Evolutionary conservation across 1,140 invertebrate genomes (phyloP).

Genomic region (Galleria mellonella): DNA sequence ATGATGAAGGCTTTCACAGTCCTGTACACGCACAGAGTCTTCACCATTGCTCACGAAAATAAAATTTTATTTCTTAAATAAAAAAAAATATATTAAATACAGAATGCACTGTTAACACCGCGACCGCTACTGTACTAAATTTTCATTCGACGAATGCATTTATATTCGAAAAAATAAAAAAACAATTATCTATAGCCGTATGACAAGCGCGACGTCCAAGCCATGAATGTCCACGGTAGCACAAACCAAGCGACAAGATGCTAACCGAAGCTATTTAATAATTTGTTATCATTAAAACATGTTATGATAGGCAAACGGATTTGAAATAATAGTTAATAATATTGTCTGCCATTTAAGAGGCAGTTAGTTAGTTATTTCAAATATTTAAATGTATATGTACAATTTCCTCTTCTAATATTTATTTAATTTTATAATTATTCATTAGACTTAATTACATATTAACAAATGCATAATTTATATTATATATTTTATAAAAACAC

Average conservation of each 20-base stretch:
- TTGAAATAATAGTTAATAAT: neutral
- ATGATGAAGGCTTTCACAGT: conserved; percentile 62
- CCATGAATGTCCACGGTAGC: conserved; percentile 17
- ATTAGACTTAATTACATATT: too few species aligned
- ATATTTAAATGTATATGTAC: too few species aligned
- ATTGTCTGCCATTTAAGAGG: too few species aligned
- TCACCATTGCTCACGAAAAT: conserved; percentile 40
- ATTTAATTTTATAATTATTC: too few species aligned
- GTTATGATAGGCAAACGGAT: conserved; percentile 1
- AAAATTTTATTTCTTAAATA: conserved; percentile 15
- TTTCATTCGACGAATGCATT: conserved; percentile 25
- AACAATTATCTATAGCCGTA: conserved; percentile 19
- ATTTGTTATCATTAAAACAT: conserved; percentile 4
- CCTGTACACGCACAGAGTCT: conserved; percentile 45
- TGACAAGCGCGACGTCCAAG: conserved; percentile 21
- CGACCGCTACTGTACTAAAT: conserved; percentile 28
- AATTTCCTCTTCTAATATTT: too few species aligned
- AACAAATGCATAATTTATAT: too few species aligned
- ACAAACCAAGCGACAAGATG: neutral
- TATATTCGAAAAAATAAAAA: conserved; percentile 21
- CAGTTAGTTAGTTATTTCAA: too few species aligned
- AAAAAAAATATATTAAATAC: conserved; percentile 24
- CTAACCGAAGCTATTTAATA: conserved; percentile 1
- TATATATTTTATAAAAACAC: too few species aligned
- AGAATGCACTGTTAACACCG: conserved; percentile 52